Base-by-base conservation (phyloP, 1,140 invertebrate species). In the Bombus confusus region DNA sequence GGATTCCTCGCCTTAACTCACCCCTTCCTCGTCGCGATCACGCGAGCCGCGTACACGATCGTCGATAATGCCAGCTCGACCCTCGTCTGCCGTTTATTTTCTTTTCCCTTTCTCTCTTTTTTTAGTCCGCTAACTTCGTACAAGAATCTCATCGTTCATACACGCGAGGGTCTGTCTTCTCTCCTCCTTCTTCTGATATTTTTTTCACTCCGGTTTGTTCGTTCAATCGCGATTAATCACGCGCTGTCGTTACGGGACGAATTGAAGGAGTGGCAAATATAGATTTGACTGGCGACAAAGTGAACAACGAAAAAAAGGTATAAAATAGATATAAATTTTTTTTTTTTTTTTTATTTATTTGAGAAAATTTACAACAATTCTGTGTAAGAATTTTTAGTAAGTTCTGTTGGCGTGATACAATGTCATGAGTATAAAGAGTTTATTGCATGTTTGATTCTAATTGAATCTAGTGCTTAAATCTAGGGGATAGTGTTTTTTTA, bases 111-210 rank as follows among this genome's bases (percentile, higher is more conserved):
- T 43, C 25, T 71, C 9, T 43, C 0, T 22, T 8, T n/a, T 37
- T n/a, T 37, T 9, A 31, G 3, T 41, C 4, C 9, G 22, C 10
- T 18, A 57, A 78, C 64, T 47, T 57, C 18, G 31, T 39, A 69
- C 34, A 85, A 79, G 31, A 85, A 79, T 85, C 68, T 52, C 68
- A 85, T 85, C 64, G 28, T 59, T 85, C 83, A 72, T 43, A 85
- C 76, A 78, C 75, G 76, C 83, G 43, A 83, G 34, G 28, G 43
- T 9, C 25, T 15, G 9, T 43, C 22, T 31, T 25, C 28, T 22
- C 25, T 34, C 13, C 28, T 25, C 3, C 28, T 41, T 8, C 41
- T 13, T 4, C 8, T 64, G 3, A 3, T 37, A 15, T 52, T 68
- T 69, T 52, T 69, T 57, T 31, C 6, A 9, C 4, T 8, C 13